Evolutionary conservation across 2,888 invertebrate species (phyloP).

Genomic region (Amiota mariae): DNA sequence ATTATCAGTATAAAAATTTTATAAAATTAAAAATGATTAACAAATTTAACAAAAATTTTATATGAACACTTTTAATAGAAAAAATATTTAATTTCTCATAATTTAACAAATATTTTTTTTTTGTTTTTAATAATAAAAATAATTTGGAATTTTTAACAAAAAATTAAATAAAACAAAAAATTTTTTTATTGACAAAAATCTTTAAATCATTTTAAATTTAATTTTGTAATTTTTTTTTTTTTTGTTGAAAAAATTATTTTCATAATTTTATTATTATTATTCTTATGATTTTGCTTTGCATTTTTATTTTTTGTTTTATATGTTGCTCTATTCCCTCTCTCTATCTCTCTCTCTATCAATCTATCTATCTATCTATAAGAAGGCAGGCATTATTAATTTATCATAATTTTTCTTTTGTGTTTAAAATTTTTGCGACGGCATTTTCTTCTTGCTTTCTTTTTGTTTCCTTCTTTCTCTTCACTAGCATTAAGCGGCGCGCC

Average conservation of each 20-base stretch:
- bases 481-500: neutral
- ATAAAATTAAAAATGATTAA: neutral
- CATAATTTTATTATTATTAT: neutral
- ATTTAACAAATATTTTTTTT: neutral
- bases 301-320: neutral
- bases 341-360: too few relatives aligned
- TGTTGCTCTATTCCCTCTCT: neutral
- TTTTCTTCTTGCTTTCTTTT: neutral
- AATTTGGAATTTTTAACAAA: neutral
- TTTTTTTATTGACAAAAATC: neutral
- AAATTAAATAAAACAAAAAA: neutral
- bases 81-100: neutral
- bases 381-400: too few relatives aligned
- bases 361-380: too few relatives aligned
- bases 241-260: neutral
- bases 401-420: neutral
- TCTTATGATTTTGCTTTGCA: constrained; percentile 8
- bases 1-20: constrained; percentile 10
- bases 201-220: neutral
- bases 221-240: neutral
- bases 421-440: constrained; percentile 13
- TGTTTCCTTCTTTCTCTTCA: neutral
- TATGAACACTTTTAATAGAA: neutral
- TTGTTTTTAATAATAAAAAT: neutral
- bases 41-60: neutral